Evolutionary conservation across 2,113 vertebrate species (phyloP), one percentile per base, ranked within the genome.

Genomic region (Labeo rohita): DNA sequence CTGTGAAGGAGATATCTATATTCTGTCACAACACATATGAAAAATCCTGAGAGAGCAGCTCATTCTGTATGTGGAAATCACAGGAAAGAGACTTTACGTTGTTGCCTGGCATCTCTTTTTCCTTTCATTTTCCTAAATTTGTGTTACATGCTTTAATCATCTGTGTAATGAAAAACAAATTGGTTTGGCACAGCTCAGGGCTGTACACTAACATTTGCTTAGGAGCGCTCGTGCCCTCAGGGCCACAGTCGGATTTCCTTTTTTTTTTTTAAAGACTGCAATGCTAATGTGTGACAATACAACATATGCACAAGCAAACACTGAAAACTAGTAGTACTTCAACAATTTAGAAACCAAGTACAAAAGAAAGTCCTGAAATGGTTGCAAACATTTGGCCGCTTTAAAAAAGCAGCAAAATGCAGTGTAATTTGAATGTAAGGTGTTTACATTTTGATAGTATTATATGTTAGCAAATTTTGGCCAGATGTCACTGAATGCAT

Each of bases 91-190:
- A 36, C 68, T 21, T 4, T 45, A 43, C 21, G 36, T 72, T 45
- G 3, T 45, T 47, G 73, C 15, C 61, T 28, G 15, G 9, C 16
- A 21, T 65, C 28, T 5, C 23, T 39, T 52, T 34, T 8, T 8
- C 43, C 23, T 47, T 39, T 63, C 3, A 9, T 82, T 82, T 75
- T 61, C 59, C 47, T 77, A 23, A 8, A 49, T 83, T 56, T 59
- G 12, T 52, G 65, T 39, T 18, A 49, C 11, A 23, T 85, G 91
- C 91, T 92, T 90, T 91, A 91, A 94, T 93, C 90, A 86, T 82
- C 72, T 83, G 85, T 91, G 89, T 92, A 92, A 92, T 91, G 91
- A 90, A 92, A 91, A 91, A 87, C 90, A 91, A 92, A 93, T 93
- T 90, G 86, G 78, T 88, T 89, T 92, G 90, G 90, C 92, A 89